Evolutionary conservation across 1,140 invertebrate species (phyloP).

Genomic region (Drosophila erecta): DNA sequence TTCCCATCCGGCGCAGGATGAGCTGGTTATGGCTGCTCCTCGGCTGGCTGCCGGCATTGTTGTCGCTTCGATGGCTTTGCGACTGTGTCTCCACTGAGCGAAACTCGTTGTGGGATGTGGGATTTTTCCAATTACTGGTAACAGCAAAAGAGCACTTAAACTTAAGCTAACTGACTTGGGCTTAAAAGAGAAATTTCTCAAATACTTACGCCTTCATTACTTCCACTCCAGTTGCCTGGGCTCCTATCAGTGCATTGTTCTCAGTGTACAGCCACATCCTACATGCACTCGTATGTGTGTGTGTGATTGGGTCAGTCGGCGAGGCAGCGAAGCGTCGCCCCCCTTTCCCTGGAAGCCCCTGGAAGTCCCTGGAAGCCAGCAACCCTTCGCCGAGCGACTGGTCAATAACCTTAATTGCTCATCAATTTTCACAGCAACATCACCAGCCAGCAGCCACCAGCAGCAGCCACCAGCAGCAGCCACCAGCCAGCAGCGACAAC

Average conservation of each 20-base stretch:
- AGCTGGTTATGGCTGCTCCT: conserved; percentile 36
- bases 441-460: conserved; percentile 6
- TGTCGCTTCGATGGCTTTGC: conserved; percentile 47
- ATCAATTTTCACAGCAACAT: conserved; percentile 59
- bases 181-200: too few relatives aligned
- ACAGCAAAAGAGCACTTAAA: too few relatives aligned
- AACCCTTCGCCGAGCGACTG: conserved; percentile 36
- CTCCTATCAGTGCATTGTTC: not conserved
- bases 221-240: too few relatives aligned
- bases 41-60: conserved; percentile 39
- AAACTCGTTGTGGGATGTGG: not conserved
- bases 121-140: too few relatives aligned
- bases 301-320: conserved; percentile 42
- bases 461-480: not conserved
- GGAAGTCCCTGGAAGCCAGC: conserved; percentile 1
- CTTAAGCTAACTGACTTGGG: too few relatives aligned
- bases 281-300: conserved; percentile 6
- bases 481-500: not conserved
- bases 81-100: not conserved
- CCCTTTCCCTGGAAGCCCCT: conserved; percentile 4
- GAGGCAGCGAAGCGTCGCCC: conserved; percentile 58
- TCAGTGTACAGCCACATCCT: conserved; percentile 23
- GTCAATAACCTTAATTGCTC: conserved; percentile 81
- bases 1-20: conserved; percentile 43
- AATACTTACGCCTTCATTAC: too few relatives aligned